A percentile compares a stretch with the other conserved stretches of the same genome.
Evolutionary conservation across 2,888 invertebrate species (phyloP).

Genomic region (Neria commutata): DNA sequence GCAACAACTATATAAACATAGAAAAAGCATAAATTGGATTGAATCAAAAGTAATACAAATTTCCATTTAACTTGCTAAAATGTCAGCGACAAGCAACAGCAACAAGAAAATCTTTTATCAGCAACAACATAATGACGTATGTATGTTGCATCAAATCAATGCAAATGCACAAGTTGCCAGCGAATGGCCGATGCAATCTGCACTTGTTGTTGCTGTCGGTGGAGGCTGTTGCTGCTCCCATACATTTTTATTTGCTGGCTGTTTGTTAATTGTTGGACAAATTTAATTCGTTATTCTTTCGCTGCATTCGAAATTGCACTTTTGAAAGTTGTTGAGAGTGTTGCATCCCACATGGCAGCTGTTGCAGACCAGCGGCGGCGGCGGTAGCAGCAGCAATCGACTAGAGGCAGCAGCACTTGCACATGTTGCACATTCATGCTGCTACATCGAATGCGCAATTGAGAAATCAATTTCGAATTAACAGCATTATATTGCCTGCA

Average conservation of each 20-base stretch:
- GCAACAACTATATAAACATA: background rate
- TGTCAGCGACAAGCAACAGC: too few relatives aligned
- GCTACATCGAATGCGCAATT: conserved; percentile 26
- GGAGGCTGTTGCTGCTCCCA: conserved; percentile 34
- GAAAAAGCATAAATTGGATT: background rate
- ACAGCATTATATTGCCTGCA: conserved; percentile 14
- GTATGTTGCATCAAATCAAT: background rate
- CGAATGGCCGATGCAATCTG: background rate
- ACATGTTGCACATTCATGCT: background rate
- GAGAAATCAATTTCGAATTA: conserved; percentile 27
- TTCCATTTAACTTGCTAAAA: conserved; percentile 1
- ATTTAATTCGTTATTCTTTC: conserved; percentile 40
- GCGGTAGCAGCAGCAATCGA: background rate
- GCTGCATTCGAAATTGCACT: conserved; percentile 14
- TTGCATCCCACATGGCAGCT: conserved; percentile 26
- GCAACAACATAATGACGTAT: background rate
- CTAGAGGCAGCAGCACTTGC: conserved; percentile 3
- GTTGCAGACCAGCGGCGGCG: too few relatives aligned
- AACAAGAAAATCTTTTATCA: background rate
- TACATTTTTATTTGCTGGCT: conserved; percentile 24
- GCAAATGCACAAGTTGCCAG: background rate
- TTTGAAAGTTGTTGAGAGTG: conserved; percentile 16
- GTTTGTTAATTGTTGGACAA: conserved; percentile 52
- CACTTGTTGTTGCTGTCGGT: conserved; percentile 18
- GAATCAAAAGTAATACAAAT: conserved; percentile 6